These are phyloP conservation scores for Bombus waltoni DNA, from an alignment of 1,140 invertebrate genomes.

Conservation along the genomic window DNA sequence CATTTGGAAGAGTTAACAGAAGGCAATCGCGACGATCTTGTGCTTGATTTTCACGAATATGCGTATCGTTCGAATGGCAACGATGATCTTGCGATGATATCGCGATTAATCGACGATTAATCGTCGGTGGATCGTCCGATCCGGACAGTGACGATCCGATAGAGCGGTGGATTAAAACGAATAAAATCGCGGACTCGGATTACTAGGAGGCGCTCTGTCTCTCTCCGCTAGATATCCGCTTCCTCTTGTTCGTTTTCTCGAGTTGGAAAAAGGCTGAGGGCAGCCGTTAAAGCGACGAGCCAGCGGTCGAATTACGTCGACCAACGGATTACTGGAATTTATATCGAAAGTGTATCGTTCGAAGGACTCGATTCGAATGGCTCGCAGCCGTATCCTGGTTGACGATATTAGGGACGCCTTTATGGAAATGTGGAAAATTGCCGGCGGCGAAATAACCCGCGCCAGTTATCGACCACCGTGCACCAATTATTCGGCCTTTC, in stretches of 20 bases:
- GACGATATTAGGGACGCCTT: constrained; percentile 11
- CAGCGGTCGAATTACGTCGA: constrained; percentile 8
- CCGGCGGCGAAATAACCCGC: neutral
- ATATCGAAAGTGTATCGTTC: constrained; percentile 8
- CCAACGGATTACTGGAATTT: constrained; percentile 37
- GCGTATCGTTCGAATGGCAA: too few relatives aligned
- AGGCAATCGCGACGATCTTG: neutral
- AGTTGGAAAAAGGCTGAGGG: neutral
- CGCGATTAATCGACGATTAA: neutral
- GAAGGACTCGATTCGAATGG: neutral
- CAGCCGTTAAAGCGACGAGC: constrained; percentile 14
- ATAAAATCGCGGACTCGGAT: neutral
- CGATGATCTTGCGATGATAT: neutral
- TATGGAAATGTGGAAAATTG: constrained; percentile 17
- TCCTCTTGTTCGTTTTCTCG: neutral
- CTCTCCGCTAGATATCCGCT: neutral
- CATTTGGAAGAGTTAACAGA: neutral
- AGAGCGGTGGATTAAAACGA: constrained; percentile 12
- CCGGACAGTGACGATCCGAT: neutral
- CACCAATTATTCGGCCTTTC: constrained; percentile 22
- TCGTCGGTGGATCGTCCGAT: neutral
- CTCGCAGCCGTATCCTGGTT: neutral
- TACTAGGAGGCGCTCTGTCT: neutral
- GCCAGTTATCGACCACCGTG: constrained; percentile 8
- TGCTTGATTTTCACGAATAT: neutral